A percentile compares a stretch with the other conserved stretches of the same genome.
Conservation (phyloP, 2,888 invertebrate genomes). For the Steinernema hermaphroditum region DNA sequence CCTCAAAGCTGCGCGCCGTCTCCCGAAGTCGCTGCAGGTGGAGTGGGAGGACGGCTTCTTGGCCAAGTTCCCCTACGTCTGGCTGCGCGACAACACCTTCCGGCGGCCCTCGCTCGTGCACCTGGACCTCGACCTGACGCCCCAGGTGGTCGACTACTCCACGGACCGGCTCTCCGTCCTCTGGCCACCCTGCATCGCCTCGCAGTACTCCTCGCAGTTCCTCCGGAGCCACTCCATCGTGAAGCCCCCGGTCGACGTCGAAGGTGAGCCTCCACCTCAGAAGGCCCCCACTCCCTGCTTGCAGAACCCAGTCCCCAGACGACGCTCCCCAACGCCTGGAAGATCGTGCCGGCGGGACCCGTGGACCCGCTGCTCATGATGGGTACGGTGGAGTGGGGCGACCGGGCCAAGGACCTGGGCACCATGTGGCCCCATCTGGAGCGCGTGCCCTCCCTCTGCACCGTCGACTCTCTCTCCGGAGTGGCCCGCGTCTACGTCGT, state of each 20-base stretch:
- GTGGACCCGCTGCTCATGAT: slow-evolving; percentile 37
- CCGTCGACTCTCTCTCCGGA: slow-evolving; percentile 43
- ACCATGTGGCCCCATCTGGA: slow-evolving; percentile 56
- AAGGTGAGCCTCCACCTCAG: slow-evolving; percentile 32
- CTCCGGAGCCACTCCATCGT: slow-evolving; percentile 44
- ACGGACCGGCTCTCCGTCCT: slow-evolving; percentile 42
- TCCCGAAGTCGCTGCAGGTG: slow-evolving; percentile 50
- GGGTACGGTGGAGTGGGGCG: slow-evolving; percentile 46
- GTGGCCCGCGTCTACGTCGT: slow-evolving; percentile 41
- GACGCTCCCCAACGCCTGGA: slow-evolving; percentile 39
- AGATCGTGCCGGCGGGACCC: slow-evolving; percentile 32
- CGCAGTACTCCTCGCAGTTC: slow-evolving; percentile 52
- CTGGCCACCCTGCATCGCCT: slow-evolving; percentile 54
- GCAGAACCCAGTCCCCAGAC: slow-evolving; percentile 3
- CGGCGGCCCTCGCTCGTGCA: slow-evolving; percentile 53
- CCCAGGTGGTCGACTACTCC: slow-evolving; percentile 45
- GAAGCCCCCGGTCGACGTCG: slow-evolving; percentile 35
- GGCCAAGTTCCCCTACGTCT: slow-evolving; percentile 53
- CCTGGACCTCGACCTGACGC: slow-evolving; percentile 51
- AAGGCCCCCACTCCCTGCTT: neutral
- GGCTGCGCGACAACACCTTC: slow-evolving; percentile 53
- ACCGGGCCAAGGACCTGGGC: slow-evolving; percentile 44
- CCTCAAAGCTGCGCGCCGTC: slow-evolving; percentile 44
- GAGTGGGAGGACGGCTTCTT: slow-evolving; percentile 57
- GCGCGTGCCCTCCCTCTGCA: slow-evolving; percentile 47